Evolutionary conservation across 2,888 invertebrate genomes (phyloP).

Genomic region (Adineta ricciae): DNA sequence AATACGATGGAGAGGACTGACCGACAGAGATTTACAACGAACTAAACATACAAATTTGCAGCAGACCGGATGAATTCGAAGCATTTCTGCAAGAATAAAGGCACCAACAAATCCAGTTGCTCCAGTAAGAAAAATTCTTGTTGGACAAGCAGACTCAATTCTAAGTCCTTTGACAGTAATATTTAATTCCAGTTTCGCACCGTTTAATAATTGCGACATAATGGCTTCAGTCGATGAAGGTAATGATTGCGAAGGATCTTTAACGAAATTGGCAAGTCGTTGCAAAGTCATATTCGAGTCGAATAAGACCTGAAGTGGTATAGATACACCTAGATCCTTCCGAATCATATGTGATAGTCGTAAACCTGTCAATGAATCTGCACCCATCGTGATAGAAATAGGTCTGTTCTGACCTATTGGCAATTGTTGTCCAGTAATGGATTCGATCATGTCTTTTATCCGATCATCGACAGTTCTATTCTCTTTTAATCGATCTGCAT

Average conservation of each 20-base stretch:
- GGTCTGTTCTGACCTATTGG: not conserved
- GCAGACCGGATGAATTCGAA: not conserved
- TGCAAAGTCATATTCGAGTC: not conserved
- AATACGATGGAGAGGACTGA: not conserved
- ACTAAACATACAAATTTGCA: not conserved
- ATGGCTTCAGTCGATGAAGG: not conserved
- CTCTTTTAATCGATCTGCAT: conserved; percentile 36
- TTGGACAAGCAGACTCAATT: not conserved
- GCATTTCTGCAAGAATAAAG: not conserved
- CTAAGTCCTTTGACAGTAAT: not conserved
- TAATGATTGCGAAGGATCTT: not conserved
- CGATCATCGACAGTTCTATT: not conserved
- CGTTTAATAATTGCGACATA: not conserved
- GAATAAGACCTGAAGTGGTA: not conserved
- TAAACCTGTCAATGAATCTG: not conserved
- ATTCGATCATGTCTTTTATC: not conserved
- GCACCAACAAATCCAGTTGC: not conserved
- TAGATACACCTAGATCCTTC: not conserved
- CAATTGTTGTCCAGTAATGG: not conserved
- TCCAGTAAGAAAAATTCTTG: not conserved
- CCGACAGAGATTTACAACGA: not conserved
- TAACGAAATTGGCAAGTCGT: not conserved
- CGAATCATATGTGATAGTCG: not conserved
- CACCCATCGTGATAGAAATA: not conserved
- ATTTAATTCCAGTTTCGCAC: not conserved